Evolutionary conservation across 2,113 vertebrate species (phyloP), one percentile per base, ranked within the genome.

Genomic region (Naja naja): DNA sequence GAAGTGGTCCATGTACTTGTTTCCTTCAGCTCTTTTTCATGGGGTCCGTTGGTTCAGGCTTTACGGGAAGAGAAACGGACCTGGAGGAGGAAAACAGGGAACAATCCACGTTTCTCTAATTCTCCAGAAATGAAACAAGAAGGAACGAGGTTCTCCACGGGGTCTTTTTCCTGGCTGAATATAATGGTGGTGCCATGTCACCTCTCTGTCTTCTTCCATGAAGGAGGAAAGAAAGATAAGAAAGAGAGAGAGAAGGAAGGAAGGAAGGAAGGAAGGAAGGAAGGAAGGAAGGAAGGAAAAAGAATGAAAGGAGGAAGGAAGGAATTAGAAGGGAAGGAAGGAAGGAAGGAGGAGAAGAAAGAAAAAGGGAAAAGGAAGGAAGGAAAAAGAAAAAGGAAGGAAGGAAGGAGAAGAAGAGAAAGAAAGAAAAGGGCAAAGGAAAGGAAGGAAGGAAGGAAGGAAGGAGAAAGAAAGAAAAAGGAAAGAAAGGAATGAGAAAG

Each of bases 331-430:
- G 20, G 1, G 1, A 20, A 20, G 6, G 4, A 4, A 5, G 0
- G 2, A 14, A 22, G 6, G 0, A 1, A 56, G 2, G 2, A 3
- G 23, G 2, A 7, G 23, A 23, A 1, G 1, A 7, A 2, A 23
- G 1, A 22, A 22, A 22, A 7, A 22, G 22, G 20, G 22, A 2
- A 56, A 43, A 43, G 20, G 20, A 1, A 56, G 1, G 20, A 2
- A 56, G 5, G 5, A 23, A 23, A 5, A 5, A 22, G 3, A 7
- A 1, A 56, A 23, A 23, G 54, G 3, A 23, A 56, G 5, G 5
- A 55, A 55, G 1, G 16, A 20, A 20, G 4, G 16, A 20, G 18
- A 55, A 55, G 4, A 16, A 54, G 16, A 55, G 12, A 53, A 16
- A 53, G 1, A 55, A 20, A 55, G 54, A 55, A 20, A 55, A 20